Percentiles rank a stretch among this genome's conserved stretches.
These are phyloP conservation scores for Ectropis grisescens DNA, from an alignment of 1,140 invertebrate genomes.

Conservation along the genomic window DNA sequence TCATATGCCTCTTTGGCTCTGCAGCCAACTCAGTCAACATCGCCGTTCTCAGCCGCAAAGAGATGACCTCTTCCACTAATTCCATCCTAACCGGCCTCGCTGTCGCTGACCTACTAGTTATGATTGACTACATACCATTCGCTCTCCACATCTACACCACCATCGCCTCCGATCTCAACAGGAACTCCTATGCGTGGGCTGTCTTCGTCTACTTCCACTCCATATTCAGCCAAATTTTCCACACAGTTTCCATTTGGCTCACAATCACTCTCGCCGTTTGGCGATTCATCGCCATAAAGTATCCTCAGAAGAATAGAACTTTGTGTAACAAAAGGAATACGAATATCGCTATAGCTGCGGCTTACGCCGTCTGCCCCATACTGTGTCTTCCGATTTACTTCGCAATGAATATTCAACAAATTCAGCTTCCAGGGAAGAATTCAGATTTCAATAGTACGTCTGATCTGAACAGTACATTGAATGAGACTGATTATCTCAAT, in stretches of 20 bases:
- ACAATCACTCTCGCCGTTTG: conserved; percentile 93
- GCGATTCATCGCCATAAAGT: conserved; percentile 90
- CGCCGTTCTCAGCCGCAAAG: conserved; percentile 88
- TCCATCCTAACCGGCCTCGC: conserved; percentile 89
- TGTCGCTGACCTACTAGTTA: conserved; percentile 91
- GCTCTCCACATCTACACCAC: conserved; percentile 83
- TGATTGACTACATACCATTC: conserved; percentile 94
- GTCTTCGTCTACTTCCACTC: conserved; percentile 87
- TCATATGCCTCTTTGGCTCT: conserved; percentile 91
- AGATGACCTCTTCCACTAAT: conserved; percentile 91
- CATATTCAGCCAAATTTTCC: conserved; percentile 86
- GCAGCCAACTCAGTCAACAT: conserved; percentile 95
- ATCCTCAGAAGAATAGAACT: conserved; percentile 82
- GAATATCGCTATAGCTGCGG: conserved; percentile 80
- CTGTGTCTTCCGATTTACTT: conserved; percentile 90
- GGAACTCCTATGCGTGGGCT: conserved; percentile 84
- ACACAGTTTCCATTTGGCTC: conserved; percentile 94
- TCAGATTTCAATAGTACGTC: too few relatives aligned
- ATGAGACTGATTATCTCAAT: conserved; percentile 14
- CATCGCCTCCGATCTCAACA: conserved; percentile 56
- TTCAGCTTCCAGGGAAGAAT: conserved; percentile 19
- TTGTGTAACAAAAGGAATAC: conserved; percentile 84
- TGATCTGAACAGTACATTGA: conserved; percentile 5
- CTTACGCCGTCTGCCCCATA: conserved; percentile 85
- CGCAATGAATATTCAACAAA: conserved; percentile 67